Percentiles rank a stretch among this genome's conserved stretches.
phyloP scores from a whole-genome alignment of 2,888 invertebrate species.

The Macrosiphum euphorbiae region DNA sequence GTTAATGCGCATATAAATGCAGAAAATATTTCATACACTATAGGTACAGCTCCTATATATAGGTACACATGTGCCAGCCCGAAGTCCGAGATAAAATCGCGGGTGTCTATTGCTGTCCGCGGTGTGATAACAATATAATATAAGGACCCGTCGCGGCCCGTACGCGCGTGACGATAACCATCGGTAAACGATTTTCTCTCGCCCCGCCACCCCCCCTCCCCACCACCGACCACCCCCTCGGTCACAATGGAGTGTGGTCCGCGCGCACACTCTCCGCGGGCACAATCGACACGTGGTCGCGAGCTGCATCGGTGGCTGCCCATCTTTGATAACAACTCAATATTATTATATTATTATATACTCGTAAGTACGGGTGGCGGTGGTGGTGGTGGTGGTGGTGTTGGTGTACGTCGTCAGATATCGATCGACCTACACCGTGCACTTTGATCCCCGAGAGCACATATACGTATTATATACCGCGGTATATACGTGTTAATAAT shows the following conservation, averaged over 20 bases:
- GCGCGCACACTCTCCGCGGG: background rate
- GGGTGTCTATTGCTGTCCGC: constrained; percentile 51
- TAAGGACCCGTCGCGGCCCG: background rate
- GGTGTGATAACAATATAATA: background rate
- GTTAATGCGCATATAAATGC: constrained; percentile 24
- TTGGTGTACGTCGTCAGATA: background rate
- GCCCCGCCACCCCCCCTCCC: background rate
- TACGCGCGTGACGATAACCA: constrained; percentile 48
- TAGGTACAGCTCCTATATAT: background rate
- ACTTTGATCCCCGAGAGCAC: constrained; percentile 30
- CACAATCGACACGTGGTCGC: constrained; percentile 32
- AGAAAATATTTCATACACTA: background rate
- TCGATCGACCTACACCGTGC: constrained; percentile 35
- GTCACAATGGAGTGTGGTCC: constrained; percentile 17
- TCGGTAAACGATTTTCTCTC: constrained; percentile 55
- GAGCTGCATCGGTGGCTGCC: constrained; percentile 11
- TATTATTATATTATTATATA: constrained; percentile 41
- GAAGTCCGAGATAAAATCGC: constrained; percentile 49
- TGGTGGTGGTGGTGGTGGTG: background rate
- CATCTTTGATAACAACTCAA: constrained; percentile 54
- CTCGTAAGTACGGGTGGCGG: background rate
- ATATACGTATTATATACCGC: no score
- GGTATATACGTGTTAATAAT: background rate
- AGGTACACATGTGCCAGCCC: background rate
- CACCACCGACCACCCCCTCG: background rate